Conservation (phyloP, 2,888 invertebrate species). For the Drosophila emarginata region DNA sequence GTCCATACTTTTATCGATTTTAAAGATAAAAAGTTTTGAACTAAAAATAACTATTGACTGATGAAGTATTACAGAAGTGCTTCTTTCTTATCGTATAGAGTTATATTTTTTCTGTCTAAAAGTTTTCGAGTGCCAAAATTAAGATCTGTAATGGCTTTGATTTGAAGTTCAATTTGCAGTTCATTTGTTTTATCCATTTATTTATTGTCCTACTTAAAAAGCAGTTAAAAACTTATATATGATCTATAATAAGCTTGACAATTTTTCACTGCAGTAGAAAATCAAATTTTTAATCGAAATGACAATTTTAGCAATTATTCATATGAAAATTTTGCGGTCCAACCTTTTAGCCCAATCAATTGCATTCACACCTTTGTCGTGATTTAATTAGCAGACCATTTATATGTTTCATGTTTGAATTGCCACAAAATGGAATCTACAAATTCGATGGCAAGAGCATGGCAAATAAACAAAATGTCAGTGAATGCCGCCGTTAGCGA, state of each 20-base stretch:
- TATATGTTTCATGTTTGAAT: constrained; percentile 13
- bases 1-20: too few relatives aligned
- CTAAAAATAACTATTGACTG: too few relatives aligned
- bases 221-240: too few relatives aligned
- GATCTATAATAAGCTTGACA: not conserved
- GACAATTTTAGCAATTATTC: not conserved
- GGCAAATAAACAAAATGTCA: constrained; percentile 10
- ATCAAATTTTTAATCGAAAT: not conserved
- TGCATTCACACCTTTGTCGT: not conserved
- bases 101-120: too few relatives aligned
- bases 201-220: too few relatives aligned
- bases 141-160: too few relatives aligned
- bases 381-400: constrained; percentile 35
- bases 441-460: constrained; percentile 4
- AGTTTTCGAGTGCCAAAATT: too few relatives aligned
- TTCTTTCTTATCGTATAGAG: too few relatives aligned
- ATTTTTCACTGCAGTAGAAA: not conserved
- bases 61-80: too few relatives aligned
- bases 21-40: too few relatives aligned
- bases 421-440: constrained; percentile 1
- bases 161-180: too few relatives aligned
- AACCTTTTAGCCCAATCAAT: not conserved
- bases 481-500: constrained; percentile 27
- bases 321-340: not conserved
- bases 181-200: too few relatives aligned